Percentiles rank a stretch among this genome's conserved stretches.
Conservation (phyloP, 2,113 vertebrate genomes). For the Tenrec ecaudatus region DNA sequence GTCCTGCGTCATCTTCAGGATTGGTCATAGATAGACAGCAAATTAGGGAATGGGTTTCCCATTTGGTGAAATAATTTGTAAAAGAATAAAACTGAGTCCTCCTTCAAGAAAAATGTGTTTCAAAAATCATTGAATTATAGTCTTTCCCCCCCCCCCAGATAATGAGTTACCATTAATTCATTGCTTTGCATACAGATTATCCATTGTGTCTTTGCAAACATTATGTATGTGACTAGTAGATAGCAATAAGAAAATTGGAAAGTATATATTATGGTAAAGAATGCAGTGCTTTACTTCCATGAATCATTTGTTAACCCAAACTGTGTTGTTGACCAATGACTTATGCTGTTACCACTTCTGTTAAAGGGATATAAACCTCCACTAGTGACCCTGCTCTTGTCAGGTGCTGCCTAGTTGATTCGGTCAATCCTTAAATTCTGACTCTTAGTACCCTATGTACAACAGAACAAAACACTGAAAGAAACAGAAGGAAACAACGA, state of each 20-base stretch:
- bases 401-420: no score
- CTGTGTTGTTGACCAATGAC: neutral
- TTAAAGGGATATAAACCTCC: neutral
- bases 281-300: neutral
- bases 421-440: no score
- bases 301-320: neutral
- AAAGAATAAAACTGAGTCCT: neutral
- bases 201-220: neutral
- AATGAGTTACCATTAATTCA: neutral
- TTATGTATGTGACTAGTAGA: neutral
- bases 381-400: neutral
- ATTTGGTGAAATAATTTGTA: neutral
- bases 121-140: neutral
- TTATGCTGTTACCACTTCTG: neutral
- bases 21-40: neutral
- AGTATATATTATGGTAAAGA: neutral
- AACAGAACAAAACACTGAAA: no score
- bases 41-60: neutral
- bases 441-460: no score
- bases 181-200: neutral
- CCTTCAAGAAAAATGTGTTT: conserved; percentile 5
- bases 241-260: neutral
- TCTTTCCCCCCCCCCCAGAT: neutral
- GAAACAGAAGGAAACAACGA: no score
- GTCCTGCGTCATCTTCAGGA: neutral